These are phyloP conservation scores for Lasioglossum leucozonium DNA, from an alignment of 2,888 invertebrate species.

Conservation along the genomic window DNA sequence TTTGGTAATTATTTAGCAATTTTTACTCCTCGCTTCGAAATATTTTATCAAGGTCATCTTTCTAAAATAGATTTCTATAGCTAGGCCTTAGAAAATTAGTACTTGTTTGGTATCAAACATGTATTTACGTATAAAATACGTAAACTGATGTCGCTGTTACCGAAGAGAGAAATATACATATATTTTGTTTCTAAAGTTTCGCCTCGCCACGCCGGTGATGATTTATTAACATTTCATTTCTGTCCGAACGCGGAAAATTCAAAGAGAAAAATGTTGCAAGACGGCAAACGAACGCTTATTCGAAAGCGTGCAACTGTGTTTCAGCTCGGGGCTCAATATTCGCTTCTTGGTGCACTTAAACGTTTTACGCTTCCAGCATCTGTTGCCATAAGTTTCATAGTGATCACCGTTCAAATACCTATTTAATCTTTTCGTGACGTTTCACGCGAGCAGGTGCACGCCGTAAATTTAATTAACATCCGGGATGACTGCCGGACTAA, in stretches of 20 bases:
- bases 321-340: background rate
- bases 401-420: slow-evolving; percentile 10
- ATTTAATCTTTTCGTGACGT: background rate
- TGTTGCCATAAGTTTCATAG: slow-evolving; percentile 22
- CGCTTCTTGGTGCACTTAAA: slow-evolving; percentile 10
- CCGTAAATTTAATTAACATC: background rate
- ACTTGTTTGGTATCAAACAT: background rate
- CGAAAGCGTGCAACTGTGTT: background rate
- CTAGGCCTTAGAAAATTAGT: no score
- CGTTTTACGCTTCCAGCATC: slow-evolving; percentile 19
- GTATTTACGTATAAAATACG: background rate
- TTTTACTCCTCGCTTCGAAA: no score
- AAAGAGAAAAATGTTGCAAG: background rate
- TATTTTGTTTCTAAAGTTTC: background rate
- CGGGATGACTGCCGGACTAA: background rate
- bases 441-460: background rate
- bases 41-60: no score
- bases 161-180: background rate
- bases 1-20: no score
- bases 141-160: background rate
- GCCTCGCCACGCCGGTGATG: background rate
- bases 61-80: no score
- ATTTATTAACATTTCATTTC: background rate
- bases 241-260: background rate
- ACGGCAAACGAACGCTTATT: background rate